A percentile compares a stretch with the other conserved stretches of the same genome.
Evolutionary conservation across 2,888 invertebrate genomes (phyloP).

Genomic region (Acronicta psi): DNA sequence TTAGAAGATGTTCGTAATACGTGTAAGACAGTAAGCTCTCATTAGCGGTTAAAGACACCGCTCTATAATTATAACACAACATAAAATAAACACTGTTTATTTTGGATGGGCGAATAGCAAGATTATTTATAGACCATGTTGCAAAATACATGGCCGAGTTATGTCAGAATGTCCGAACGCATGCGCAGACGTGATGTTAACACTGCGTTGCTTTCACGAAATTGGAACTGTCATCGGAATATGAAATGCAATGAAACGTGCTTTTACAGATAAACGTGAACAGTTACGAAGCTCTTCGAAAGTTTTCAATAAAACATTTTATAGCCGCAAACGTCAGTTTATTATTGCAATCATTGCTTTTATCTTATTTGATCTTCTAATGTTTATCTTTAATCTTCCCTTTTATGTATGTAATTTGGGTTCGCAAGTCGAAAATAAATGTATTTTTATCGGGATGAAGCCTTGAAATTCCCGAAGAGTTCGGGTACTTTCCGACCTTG

Average conservation of each 20-base stretch:
- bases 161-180: conserved; percentile 78
- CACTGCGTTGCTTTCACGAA: conserved; percentile 46
- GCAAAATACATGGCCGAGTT: conserved; percentile 87
- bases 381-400: conserved; percentile 28
- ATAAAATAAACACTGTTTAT: conserved; percentile 80
- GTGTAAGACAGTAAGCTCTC: conserved; percentile 73
- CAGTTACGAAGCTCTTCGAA: conserved; percentile 19
- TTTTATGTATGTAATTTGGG: conserved; percentile 40
- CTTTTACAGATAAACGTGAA: conserved; percentile 1
- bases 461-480: conserved; percentile 40
- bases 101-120: conserved; percentile 78
- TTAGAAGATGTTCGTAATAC: conserved; percentile 60
- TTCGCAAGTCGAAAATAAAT: conserved; percentile 33
- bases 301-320: conserved; percentile 36
- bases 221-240: conserved; percentile 61
- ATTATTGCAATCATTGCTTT: conserved; percentile 13
- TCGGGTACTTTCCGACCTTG: conserved; percentile 56
- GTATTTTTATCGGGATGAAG: conserved; percentile 39
- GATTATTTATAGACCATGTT: conserved; percentile 81
- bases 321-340: conserved; percentile 10
- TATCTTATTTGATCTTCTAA: conserved; percentile 27
- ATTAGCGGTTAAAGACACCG: conserved; percentile 87
- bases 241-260: conserved; percentile 43
- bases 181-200: conserved; percentile 54
- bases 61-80: conserved; percentile 78